Evolutionary conservation across 2,797 vertebrate species (phyloP).

Genomic region (Acomys russatus): DNA sequence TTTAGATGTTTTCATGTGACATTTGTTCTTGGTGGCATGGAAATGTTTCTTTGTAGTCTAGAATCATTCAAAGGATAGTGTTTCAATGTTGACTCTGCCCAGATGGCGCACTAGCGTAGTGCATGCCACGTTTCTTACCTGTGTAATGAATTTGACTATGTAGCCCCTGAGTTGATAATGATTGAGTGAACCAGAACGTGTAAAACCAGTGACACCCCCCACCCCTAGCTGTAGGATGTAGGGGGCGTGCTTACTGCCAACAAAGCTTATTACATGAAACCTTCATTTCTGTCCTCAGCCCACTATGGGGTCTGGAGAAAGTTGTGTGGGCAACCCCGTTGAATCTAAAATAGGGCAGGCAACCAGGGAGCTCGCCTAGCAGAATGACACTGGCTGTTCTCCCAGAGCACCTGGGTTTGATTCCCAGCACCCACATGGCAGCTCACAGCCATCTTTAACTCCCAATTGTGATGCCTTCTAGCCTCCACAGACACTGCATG

Average conservation of each 20-base stretch:
- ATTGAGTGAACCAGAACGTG: neutral
- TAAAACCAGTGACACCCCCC: neutral
- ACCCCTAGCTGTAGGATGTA: neutral
- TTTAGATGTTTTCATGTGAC: conserved; percentile 73
- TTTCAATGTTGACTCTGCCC: neutral
- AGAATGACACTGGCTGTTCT: neutral
- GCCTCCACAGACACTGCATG: neutral
- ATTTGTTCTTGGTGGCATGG: conserved; percentile 60
- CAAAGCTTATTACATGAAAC: neutral
- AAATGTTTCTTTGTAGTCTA: conserved; percentile 44
- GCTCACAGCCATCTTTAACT: neutral
- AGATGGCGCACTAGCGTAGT: neutral
- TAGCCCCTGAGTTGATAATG: neutral
- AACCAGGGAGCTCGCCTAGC: neutral
- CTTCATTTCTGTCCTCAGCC: neutral
- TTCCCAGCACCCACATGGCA: neutral
- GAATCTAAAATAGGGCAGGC: neutral
- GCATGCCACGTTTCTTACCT: neutral
- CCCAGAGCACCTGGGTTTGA: neutral
- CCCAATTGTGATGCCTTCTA: neutral
- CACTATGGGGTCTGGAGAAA: neutral
- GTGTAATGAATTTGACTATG: neutral
- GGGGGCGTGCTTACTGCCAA: neutral
- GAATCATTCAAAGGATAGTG: neutral
- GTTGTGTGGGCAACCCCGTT: neutral